Conservation (phyloP, 1,140 invertebrate genomes). For the Brachionus koreanus region DNA sequence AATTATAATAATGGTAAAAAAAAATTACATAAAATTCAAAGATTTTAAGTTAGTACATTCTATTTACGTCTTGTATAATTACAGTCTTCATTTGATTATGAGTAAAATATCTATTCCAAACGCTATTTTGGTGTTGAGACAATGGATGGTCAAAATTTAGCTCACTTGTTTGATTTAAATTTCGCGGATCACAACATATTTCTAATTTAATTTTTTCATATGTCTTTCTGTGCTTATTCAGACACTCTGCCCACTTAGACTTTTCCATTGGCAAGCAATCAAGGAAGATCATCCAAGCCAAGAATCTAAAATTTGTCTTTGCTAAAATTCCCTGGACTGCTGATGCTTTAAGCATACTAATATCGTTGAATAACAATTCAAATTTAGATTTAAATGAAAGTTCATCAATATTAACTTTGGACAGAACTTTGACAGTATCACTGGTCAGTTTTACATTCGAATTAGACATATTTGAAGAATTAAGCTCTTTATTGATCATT, state of each 20-base stretch:
- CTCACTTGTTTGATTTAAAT: not conserved
- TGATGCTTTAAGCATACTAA: conserved; percentile 36
- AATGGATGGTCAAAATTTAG: conserved; percentile 15
- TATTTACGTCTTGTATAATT: conserved; percentile 40
- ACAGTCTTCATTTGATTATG: conserved; percentile 22
- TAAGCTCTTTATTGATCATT: not conserved
- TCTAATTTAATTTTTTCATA: conserved; percentile 38
- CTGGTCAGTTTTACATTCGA: conserved; percentile 1
- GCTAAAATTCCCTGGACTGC: conserved; percentile 37
- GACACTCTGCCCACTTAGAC: not conserved
- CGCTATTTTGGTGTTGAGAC: conserved; percentile 34
- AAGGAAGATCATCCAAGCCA: conserved; percentile 38
- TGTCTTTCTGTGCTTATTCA: not conserved
- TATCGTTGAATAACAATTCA: conserved; percentile 33
- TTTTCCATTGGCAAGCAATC: conserved; percentile 34
- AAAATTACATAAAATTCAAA: not conserved
- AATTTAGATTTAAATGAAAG: conserved; percentile 22
- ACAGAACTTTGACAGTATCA: conserved; percentile 8
- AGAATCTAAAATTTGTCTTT: conserved; percentile 42
- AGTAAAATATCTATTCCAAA: conserved; percentile 38
- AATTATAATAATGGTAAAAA: not conserved
- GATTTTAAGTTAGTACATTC: conserved; percentile 24
- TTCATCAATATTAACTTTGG: conserved; percentile 8
- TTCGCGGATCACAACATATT: conserved; percentile 29
- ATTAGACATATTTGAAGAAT: conserved; percentile 15